phyloP scores from a whole-genome alignment of 2,888 invertebrate species.

The Lypha dubia region DNA sequence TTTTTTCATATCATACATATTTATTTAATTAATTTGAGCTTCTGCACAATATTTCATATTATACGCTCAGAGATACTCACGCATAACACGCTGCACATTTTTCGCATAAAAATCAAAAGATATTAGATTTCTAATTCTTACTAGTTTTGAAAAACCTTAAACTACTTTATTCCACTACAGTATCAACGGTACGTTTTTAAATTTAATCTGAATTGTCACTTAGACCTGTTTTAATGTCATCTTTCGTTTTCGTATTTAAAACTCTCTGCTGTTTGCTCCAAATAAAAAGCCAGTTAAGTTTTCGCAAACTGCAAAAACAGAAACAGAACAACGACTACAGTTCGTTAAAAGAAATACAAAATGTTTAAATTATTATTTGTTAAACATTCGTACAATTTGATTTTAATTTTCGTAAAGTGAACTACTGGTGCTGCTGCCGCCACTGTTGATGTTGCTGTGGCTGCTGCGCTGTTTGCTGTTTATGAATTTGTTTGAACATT shows the following conservation, averaged over 20 bases:
- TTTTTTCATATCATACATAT: too few relatives aligned
- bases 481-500: constrained; percentile 38
- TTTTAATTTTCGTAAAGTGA: not conserved
- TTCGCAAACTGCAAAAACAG: not conserved
- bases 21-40: too few relatives aligned
- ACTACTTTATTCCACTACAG: too few relatives aligned
- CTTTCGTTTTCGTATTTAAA: not conserved
- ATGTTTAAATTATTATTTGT: constrained; percentile 6
- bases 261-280: constrained; percentile 24
- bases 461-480: constrained; percentile 16
- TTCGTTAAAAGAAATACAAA: not conserved
- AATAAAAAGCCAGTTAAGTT: constrained; percentile 32
- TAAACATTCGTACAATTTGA: constrained; percentile 21
- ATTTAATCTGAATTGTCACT: not conserved
- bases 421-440: not conserved
- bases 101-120: too few relatives aligned
- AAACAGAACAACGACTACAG: constrained; percentile 24
- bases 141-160: too few relatives aligned
- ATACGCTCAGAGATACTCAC: too few relatives aligned
- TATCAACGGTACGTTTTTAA: not conserved
- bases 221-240: constrained; percentile 38
- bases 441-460: not conserved
- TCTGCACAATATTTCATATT: too few relatives aligned
- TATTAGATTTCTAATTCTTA: too few relatives aligned
- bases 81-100: too few relatives aligned